Evolutionary conservation across 2,888 invertebrate species (phyloP).

Genomic region (Cataglyphis cursor): DNA sequence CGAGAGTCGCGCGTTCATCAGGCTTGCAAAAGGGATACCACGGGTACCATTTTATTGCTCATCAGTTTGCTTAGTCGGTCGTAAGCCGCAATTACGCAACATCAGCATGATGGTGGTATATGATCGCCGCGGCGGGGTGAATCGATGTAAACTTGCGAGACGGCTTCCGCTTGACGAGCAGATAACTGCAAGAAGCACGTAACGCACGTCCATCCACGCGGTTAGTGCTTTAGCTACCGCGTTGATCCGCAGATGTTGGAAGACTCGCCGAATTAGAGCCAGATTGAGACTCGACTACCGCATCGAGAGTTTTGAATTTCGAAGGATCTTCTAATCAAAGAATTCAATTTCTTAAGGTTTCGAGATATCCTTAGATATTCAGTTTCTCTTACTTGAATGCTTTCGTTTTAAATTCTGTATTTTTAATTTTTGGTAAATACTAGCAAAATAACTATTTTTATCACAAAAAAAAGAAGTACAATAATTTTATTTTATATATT

Average conservation of each 20-base stretch:
- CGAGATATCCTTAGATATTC: slow-evolving; percentile 14
- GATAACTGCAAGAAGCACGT: slow-evolving; percentile 49
- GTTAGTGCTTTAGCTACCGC: slow-evolving; percentile 56
- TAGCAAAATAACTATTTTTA: neutral
- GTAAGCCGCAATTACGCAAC: slow-evolving; percentile 73
- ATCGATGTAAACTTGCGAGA: slow-evolving; percentile 72
- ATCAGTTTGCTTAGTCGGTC: slow-evolving; percentile 70
- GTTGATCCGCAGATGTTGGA: slow-evolving; percentile 69
- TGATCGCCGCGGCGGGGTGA: slow-evolving; percentile 61
- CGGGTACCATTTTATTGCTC: slow-evolving; percentile 65
- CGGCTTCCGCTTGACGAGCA: slow-evolving; percentile 60
- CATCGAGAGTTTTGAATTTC: slow-evolving; percentile 18
- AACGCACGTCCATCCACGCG: slow-evolving; percentile 43
- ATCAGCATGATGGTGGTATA: slow-evolving; percentile 67
- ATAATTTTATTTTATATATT: slow-evolving; percentile 19
- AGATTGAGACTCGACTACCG: slow-evolving; percentile 55
- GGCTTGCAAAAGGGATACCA: slow-evolving; percentile 6
- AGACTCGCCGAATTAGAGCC: slow-evolving; percentile 67
- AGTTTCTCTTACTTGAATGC: neutral
- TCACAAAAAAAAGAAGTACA: neutral
- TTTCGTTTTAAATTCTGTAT: neutral
- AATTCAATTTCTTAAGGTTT: slow-evolving; percentile 37
- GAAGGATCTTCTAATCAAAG: slow-evolving; percentile 30
- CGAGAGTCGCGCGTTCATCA: slow-evolving; percentile 27
- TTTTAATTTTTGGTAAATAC: neutral